Evolutionary conservation across 2,888 invertebrate genomes (phyloP).

Genomic region (Fragum sueziense): DNA sequence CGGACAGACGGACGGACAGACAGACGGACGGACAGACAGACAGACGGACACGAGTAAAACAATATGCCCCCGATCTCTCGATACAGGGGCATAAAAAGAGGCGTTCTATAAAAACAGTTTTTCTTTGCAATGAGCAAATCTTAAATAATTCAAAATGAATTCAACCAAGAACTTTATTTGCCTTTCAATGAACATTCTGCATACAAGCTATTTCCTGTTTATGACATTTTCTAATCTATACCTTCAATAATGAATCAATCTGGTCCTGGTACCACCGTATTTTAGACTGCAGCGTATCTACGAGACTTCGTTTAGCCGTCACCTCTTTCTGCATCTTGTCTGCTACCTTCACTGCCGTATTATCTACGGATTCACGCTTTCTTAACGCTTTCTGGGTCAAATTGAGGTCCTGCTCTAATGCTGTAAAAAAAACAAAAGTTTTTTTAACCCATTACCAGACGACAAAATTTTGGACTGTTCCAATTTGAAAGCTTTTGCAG

Average conservation of each 20-base stretch:
- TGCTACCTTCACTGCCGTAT: conserved; percentile 78
- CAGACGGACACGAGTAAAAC: too few species aligned
- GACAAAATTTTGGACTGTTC: too few species aligned
- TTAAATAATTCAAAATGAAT: too few species aligned
- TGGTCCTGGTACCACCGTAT: conserved; percentile 78
- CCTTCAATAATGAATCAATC: conserved; percentile 75
- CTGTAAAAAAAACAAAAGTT: conserved; percentile 53
- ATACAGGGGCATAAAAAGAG: too few species aligned
- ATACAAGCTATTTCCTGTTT: too few species aligned
- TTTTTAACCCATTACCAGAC: not conserved
- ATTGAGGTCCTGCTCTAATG: conserved; percentile 73
- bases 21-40: too few species aligned
- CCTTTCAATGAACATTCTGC: not conserved
- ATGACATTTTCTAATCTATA: conserved; percentile 35
- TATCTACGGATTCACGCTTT: conserved; percentile 76
- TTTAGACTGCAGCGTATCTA: conserved; percentile 75
- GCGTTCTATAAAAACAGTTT: too few species aligned
- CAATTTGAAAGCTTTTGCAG: too few species aligned
- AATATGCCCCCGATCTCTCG: too few species aligned
- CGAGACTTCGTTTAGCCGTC: conserved; percentile 77
- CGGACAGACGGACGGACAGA: too few species aligned
- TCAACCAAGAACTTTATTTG: too few species aligned
- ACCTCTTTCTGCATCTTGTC: conserved; percentile 81
- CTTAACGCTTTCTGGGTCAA: conserved; percentile 76
- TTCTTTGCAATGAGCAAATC: too few species aligned